A percentile compares a stretch with the other conserved stretches of the same genome.
These are phyloP conservation scores for Drosophila trapezifrons DNA, from an alignment of 1,140 invertebrate species.

Conservation along the genomic window DNA sequence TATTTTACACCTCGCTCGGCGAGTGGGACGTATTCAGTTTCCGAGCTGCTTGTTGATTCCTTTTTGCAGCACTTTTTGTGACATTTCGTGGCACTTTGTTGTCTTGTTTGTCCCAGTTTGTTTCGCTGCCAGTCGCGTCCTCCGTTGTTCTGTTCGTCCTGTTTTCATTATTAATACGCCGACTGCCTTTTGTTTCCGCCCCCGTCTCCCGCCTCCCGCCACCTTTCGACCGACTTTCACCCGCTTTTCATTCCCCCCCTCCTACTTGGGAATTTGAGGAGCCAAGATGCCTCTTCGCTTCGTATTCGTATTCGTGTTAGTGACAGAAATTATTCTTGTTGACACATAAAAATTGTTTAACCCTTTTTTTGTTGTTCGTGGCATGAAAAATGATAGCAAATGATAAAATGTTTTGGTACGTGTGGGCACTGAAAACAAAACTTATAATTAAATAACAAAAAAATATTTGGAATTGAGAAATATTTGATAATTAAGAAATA, in stretches of 20 bases:
- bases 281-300: conserved; percentile 43
- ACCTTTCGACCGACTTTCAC: conserved; percentile 34
- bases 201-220: background rate
- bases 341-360: conserved; percentile 79
- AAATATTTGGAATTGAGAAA: background rate
- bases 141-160: conserved; percentile 32
- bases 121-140: conserved; percentile 7
- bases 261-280: conserved; percentile 52
- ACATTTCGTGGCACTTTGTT: conserved; percentile 37
- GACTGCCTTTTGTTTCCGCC: conserved; percentile 54
- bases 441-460: background rate
- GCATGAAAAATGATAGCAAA: conserved; percentile 70
- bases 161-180: conserved; percentile 72
- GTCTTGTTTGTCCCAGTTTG: conserved; percentile 43
- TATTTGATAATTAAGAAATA: too few species aligned
- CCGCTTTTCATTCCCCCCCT: conserved; percentile 3
- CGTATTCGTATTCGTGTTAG: conserved; percentile 44
- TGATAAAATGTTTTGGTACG: conserved; percentile 54
- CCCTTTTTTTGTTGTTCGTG: conserved; percentile 57
- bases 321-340: conserved; percentile 81
- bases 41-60: conserved; percentile 52
- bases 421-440: background rate
- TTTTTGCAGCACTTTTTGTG: conserved; percentile 34
- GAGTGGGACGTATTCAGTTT: conserved; percentile 62
- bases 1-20: conserved; percentile 33